These are phyloP conservation scores for Gobius niger DNA, from an alignment of 2,113 vertebrate species.

Conservation along the genomic window DNA sequence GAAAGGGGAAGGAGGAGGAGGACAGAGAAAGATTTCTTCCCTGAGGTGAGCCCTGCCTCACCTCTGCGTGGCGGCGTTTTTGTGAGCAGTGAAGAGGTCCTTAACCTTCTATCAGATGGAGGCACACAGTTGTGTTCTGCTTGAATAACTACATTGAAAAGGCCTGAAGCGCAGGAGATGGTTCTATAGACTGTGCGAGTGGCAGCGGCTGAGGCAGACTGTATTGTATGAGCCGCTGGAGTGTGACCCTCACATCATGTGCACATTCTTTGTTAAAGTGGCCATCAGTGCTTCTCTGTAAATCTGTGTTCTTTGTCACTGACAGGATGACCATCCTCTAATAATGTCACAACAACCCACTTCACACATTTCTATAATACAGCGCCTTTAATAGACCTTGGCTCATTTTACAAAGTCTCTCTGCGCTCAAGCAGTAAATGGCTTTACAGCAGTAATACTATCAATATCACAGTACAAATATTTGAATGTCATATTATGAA, in stretches of 20 bases:
- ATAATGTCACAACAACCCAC: conserved; percentile 62
- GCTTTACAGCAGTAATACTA: conserved; percentile 45
- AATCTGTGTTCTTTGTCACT: conserved; percentile 63
- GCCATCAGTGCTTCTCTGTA: conserved; percentile 63
- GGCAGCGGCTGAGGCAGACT: conserved; percentile 45
- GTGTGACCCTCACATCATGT: conserved; percentile 74
- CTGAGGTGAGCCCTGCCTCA: conserved; percentile 71
- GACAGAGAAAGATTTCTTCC: conserved; percentile 77
- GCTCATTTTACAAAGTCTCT: conserved; percentile 56
- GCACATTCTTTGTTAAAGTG: conserved; percentile 70
- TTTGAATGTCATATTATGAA: conserved; percentile 47
- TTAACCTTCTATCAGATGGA: conserved; percentile 82
- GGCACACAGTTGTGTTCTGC: conserved; percentile 76
- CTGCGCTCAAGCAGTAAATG: conserved; percentile 44
- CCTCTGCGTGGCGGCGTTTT: conserved; percentile 72
- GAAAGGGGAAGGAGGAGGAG: conserved; percentile 69
- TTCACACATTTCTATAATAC: conserved; percentile 61
- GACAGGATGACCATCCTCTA: conserved; percentile 58
- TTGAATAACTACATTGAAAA: conserved; percentile 80
- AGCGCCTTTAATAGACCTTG: conserved; percentile 53
- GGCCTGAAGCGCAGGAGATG: conserved; percentile 73
- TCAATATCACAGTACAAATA: conserved; percentile 41
- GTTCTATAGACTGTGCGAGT: conserved; percentile 72
- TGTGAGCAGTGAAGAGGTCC: conserved; percentile 78
- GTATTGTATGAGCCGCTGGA: conserved; percentile 67